These are phyloP conservation scores for Geothlypis trichas DNA, from an alignment of 2,113 vertebrate species.

Conservation along the genomic window DNA sequence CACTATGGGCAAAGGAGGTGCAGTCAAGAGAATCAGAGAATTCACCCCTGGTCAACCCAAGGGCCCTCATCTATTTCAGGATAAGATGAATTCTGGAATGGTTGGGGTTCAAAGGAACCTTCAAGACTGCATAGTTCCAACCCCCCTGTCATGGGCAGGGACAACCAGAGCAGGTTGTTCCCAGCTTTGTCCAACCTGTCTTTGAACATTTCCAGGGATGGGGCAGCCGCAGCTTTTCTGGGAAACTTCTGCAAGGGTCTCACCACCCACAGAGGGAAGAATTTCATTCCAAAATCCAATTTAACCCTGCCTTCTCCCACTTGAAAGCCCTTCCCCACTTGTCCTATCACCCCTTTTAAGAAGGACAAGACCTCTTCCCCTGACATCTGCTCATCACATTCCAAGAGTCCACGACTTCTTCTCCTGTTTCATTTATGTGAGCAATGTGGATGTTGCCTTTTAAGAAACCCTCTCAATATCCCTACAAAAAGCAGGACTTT, in stretches of 20 bases:
- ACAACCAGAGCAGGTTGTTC: background rate
- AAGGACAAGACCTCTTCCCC: background rate
- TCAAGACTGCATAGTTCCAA: rapidly evolving
- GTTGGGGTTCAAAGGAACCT: background rate
- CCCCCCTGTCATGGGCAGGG: rapidly evolving
- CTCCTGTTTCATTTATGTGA: background rate
- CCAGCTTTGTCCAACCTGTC: background rate
- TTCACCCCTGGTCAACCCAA: background rate
- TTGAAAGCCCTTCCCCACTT: background rate
- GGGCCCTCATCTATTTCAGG: background rate
- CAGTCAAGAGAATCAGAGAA: background rate
- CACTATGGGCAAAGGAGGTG: background rate
- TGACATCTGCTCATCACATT: background rate
- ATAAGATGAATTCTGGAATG: too few species aligned
- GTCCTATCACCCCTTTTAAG: background rate
- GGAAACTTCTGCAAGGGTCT: background rate
- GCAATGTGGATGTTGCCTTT: background rate
- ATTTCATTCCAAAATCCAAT: background rate
- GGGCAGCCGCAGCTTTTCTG: background rate
- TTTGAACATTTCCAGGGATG: background rate
- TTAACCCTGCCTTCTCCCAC: background rate
- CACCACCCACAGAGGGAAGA: background rate
- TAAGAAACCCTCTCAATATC: background rate
- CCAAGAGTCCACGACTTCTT: background rate
- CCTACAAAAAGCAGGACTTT: background rate